Evolutionary conservation across 2,888 invertebrate species (phyloP).

Genomic region (Holacanthella duospinosa): DNA sequence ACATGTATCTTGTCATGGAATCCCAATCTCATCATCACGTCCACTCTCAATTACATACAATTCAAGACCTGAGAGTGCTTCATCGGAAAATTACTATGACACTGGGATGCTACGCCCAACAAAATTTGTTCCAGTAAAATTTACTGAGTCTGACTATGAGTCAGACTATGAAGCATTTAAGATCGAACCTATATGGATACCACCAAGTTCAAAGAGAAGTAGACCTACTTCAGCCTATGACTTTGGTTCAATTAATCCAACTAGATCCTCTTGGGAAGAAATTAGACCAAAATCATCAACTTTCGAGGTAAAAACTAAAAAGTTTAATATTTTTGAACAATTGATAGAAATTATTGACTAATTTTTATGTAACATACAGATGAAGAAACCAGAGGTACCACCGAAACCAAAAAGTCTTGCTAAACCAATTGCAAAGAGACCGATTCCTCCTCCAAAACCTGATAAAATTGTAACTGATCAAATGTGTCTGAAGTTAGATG

Average conservation of each 20-base stretch:
- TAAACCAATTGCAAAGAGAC: not conserved
- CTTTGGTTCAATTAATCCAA: not conserved
- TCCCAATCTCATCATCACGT: not conserved
- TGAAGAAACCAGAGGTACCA: not conserved
- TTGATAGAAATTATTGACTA: too few relatives aligned
- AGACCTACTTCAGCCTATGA: slow-evolving; percentile 1
- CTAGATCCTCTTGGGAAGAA: not conserved
- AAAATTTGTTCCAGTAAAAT: slow-evolving; percentile 55
- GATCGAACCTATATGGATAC: slow-evolving; percentile 53
- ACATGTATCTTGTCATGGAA: not conserved
- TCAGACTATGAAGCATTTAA: slow-evolving; percentile 54
- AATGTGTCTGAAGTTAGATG: not conserved
- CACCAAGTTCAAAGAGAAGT: slow-evolving; percentile 33
- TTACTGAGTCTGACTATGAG: slow-evolving; percentile 59
- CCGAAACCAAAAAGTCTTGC: not conserved
- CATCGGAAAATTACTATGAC: not conserved
- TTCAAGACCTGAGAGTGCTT: not conserved
- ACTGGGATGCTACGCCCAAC: slow-evolving; percentile 43
- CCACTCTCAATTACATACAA: not conserved
- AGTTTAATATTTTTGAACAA: not conserved
- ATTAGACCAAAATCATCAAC: not conserved
- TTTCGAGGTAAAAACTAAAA: not conserved
- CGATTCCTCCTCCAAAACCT: slow-evolving; percentile 8
- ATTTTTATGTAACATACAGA: not conserved
- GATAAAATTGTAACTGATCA: not conserved